Conservation (phyloP, 2,797 vertebrate species). For the Rhyacichthys aspro region DNA sequence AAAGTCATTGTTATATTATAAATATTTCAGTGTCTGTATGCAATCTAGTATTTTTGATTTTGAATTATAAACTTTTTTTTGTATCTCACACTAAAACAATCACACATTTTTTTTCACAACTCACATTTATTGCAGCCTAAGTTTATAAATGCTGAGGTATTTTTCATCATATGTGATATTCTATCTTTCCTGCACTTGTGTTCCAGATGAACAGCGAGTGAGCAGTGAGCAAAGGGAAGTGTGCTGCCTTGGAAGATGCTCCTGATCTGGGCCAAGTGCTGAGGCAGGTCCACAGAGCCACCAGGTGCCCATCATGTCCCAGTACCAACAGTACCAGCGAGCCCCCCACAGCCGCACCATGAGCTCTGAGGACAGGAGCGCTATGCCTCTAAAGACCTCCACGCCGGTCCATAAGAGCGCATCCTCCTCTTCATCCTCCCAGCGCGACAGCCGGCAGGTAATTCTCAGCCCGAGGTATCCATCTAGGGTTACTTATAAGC, state of each 20-base stretch:
- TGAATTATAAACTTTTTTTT: too few species aligned
- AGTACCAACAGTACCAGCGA: conserved; percentile 75
- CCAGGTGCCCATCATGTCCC: conserved; percentile 71
- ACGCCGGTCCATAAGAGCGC: conserved; percentile 96
- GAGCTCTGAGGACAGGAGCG: conserved; percentile 92
- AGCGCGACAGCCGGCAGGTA: conserved; percentile 96
- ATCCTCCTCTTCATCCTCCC: conserved; percentile 92
- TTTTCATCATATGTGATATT: too few species aligned
- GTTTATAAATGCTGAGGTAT: too few species aligned
- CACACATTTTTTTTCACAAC: too few species aligned
- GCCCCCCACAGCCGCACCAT: conserved; percentile 81
- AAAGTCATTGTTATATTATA: too few species aligned
- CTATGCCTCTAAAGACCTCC: conserved; percentile 84
- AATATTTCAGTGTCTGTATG: too few species aligned
- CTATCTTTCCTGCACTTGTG: conserved; percentile 27
- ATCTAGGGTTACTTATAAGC: conserved; percentile 12
- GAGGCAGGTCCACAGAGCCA: conserved; percentile 63
- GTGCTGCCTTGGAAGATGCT: conserved; percentile 59
- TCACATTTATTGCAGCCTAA: too few species aligned
- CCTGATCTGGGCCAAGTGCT: conserved; percentile 52
- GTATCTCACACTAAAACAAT: too few species aligned
- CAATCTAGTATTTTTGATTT: too few species aligned
- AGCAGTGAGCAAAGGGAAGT: conserved; percentile 49
- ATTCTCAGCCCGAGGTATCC: conserved; percentile 28
- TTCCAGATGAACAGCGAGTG: conserved; percentile 63